These are phyloP conservation scores for Pelecanoides urinatrix DNA, from an alignment of 2,113 vertebrate species.

Conservation along the genomic window DNA sequence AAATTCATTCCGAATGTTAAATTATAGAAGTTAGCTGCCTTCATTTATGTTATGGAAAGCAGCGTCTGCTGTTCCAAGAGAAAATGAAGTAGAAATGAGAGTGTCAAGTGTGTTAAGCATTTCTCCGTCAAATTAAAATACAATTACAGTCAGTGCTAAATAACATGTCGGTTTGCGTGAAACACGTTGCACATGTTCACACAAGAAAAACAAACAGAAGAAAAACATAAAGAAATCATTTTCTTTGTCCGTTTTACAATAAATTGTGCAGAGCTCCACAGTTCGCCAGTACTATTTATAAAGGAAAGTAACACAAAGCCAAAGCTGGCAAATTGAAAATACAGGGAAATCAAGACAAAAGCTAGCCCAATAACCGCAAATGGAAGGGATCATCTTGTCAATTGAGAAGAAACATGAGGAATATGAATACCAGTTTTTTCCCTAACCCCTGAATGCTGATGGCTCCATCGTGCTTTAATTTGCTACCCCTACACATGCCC, in stretches of 20 bases:
- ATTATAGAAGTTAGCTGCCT: background rate
- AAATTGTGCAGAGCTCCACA: background rate
- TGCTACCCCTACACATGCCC: constrained; percentile 4
- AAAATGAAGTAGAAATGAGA: background rate
- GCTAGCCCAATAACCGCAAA: constrained; percentile 41
- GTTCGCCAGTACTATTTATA: background rate
- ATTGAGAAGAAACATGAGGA: constrained; percentile 52
- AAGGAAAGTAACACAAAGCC: constrained; percentile 11
- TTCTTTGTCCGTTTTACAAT: background rate
- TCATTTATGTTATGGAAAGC: background rate
- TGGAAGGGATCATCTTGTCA: constrained; percentile 54
- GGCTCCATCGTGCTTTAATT: constrained; percentile 54
- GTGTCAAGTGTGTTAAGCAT: background rate
- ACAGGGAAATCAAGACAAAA: constrained; percentile 47
- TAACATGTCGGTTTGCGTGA: background rate
- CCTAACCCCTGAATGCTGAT: constrained; percentile 3
- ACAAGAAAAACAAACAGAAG: background rate
- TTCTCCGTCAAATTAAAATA: background rate
- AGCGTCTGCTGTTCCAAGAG: background rate
- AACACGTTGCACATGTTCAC: background rate
- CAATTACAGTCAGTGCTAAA: background rate
- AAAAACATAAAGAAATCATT: background rate
- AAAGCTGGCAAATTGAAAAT: constrained; percentile 29
- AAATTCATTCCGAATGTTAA: background rate
- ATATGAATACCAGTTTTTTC: constrained; percentile 36